Evolutionary conservation across 2,888 invertebrate species (phyloP), one percentile per base, ranked within the genome.

Genomic region (Bombylius major): DNA sequence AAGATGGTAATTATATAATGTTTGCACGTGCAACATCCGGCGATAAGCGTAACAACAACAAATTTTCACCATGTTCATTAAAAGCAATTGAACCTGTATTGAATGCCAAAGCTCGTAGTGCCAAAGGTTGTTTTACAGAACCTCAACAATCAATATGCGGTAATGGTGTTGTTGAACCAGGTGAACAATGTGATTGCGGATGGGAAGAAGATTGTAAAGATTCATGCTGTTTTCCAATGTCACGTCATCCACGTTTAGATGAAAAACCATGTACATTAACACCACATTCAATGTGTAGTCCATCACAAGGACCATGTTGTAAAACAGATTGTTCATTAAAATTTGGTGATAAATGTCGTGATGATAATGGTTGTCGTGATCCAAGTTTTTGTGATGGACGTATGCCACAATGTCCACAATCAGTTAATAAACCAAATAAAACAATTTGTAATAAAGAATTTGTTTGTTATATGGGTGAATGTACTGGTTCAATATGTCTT

Each of bases 1-100:
- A 93, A 69, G 92, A 92, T 72, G 99, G 99, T 48, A 99, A 99
- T 79, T 99, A 88, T 77, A 98, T 99, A 69, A 99, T 99, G 99
- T 99, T 97, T 76, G 95, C 97, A 32, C 84, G 97, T 62, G 98
- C 98, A 44, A 99, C 98, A 55, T 95, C 95, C 65, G 98, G 99
- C 47, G 97, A 98, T 76, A 89, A 95, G 69, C 87, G 86, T 72
- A 98, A 99, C 78, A 99, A 99, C 77, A 96, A 96, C 76, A 87
- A 91, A 69, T 99, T 99, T 76, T 95, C 94, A 0, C 87, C 89
- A 0, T 98, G 98, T 76, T 95, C 95, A 61, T 78, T 94, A 59
- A 86, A 88, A 69, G 88, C 90, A 65, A 95, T 96, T 69, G 89
- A 91, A 73, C 90, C 91, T 0, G 93, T 96, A 50, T 80, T 96